Conservation (phyloP, 2,888 invertebrate genomes). For the Rhagonycha lutea region DNA sequence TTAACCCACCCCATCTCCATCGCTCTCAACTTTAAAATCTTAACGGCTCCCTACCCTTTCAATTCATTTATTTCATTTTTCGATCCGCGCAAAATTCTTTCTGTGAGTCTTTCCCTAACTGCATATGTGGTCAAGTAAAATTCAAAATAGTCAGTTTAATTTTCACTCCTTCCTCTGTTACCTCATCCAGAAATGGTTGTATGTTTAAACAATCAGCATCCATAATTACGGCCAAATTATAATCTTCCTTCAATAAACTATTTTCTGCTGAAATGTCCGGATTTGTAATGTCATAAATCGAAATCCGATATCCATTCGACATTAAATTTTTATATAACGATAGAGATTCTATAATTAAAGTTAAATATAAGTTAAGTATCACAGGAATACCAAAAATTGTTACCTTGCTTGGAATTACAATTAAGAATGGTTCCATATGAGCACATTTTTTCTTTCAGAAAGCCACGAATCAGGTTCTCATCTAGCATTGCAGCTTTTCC, state of each 20-base stretch:
- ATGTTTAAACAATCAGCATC: constrained; percentile 29
- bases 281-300: background rate
- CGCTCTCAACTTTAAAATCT: no score
- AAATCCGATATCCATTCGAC: background rate
- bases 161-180: no score
- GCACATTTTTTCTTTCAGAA: background rate
- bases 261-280: background rate
- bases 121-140: no score
- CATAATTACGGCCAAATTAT: constrained; percentile 26
- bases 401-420: background rate
- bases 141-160: no score
- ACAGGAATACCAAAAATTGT: background rate
- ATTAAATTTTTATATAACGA: background rate
- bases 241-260: background rate
- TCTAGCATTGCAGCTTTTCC: background rate
- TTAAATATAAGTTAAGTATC: background rate
- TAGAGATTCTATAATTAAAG: constrained; percentile 4
- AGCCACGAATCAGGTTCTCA: background rate
- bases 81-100: no score
- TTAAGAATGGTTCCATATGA: background rate
- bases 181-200: constrained; percentile 17
- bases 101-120: no score
- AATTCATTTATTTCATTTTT: no score
- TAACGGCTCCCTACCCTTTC: no score
- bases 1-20: no score